Evolutionary conservation across 2,888 invertebrate species (phyloP).

Genomic region (Platerodrilus igneus): DNA sequence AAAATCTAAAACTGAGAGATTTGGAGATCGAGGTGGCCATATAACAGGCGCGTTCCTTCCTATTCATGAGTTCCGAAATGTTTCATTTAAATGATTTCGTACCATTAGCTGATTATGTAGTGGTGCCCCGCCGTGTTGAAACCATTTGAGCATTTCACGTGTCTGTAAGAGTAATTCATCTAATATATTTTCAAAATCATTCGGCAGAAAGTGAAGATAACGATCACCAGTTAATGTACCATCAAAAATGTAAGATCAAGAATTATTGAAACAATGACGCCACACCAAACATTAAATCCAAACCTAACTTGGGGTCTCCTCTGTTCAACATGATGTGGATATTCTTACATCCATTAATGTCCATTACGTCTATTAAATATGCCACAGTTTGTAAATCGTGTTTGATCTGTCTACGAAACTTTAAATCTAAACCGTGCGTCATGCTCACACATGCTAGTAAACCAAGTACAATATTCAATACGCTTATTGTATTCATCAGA

Average conservation of each 20-base stretch:
- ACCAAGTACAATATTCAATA: conserved; percentile 9
- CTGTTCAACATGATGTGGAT: background rate
- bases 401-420: too few species aligned
- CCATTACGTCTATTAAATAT: conserved; percentile 9
- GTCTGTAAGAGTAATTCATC: conserved; percentile 6
- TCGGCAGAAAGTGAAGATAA: conserved; percentile 5
- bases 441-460: conserved; percentile 10
- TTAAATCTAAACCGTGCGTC: too few species aligned
- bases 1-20: conserved; percentile 3
- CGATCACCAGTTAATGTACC: conserved; percentile 4
- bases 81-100: conserved; percentile 3
- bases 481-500: conserved; percentile 8
- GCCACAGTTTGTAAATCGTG: conserved; percentile 5
- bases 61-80: conserved; percentile 4
- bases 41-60: background rate
- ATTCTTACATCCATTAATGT: conserved; percentile 10
- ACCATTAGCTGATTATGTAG: conserved; percentile 8
- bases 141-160: conserved; percentile 6
- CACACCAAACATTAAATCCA: conserved; percentile 2
- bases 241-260: conserved; percentile 10
- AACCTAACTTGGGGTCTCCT: conserved; percentile 5
- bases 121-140: conserved; percentile 9
- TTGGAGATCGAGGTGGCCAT: background rate
- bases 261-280: conserved; percentile 6
- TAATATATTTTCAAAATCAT: conserved; percentile 7